A percentile compares a stretch with the other conserved stretches of the same genome.
Evolutionary conservation across 2,113 vertebrate species (phyloP).

Genomic region (Myiozetetes cayanensis): DNA sequence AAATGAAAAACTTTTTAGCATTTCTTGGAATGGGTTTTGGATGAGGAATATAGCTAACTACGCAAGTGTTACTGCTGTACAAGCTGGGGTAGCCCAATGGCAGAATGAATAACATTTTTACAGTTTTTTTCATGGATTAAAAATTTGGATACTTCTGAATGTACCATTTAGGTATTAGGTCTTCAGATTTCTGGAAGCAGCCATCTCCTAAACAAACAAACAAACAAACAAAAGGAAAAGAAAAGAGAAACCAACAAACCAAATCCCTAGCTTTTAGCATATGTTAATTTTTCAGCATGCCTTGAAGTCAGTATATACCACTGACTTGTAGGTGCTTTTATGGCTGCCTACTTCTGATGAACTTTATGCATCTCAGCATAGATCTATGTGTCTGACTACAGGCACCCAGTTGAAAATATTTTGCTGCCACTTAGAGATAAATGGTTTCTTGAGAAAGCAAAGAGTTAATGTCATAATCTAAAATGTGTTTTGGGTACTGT

Average conservation of each 20-base stretch:
- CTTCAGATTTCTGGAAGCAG: neutral
- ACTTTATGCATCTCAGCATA: neutral
- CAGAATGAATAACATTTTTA: neutral
- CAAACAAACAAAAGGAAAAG: neutral
- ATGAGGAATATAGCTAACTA: accelerated
- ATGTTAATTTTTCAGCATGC: neutral
- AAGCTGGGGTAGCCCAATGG: neutral
- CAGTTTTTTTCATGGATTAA: neutral
- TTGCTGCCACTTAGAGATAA: neutral
- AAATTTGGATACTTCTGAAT: neutral
- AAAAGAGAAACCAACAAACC: too few relatives aligned
- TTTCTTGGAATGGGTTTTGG: neutral
- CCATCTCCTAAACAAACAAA: neutral
- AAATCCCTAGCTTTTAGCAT: neutral
- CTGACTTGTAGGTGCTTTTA: neutral
- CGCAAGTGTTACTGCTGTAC: neutral
- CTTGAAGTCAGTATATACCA: neutral
- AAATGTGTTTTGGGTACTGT: neutral
- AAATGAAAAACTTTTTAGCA: neutral
- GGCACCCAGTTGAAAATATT: neutral
- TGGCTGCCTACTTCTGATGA: neutral
- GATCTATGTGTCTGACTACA: neutral
- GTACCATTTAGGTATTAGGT: neutral
- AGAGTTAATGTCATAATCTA: neutral
- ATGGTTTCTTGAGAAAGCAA: neutral